These are phyloP conservation scores for Gopherus evgoodei DNA, from an alignment of 2,113 vertebrate genomes.

Conservation along the genomic window DNA sequence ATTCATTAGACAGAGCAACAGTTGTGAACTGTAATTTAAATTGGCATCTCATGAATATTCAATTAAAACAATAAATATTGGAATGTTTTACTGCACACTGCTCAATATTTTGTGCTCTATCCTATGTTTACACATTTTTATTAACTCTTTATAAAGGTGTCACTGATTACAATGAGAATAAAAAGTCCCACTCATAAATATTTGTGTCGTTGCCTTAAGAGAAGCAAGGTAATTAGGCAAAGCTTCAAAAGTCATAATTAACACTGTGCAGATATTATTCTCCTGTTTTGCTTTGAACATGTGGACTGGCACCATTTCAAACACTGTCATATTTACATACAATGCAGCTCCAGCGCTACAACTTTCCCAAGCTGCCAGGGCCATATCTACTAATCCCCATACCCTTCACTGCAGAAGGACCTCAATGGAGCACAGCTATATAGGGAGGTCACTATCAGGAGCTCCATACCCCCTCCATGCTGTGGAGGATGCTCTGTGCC, in stretches of 20 bases:
- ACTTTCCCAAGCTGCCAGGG: not conserved
- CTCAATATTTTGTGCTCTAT: constrained; percentile 79
- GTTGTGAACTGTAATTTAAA: constrained; percentile 89
- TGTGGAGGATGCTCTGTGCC: not conserved
- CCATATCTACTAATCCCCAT: not conserved
- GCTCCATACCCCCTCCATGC: not conserved
- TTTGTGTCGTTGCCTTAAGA: constrained; percentile 62
- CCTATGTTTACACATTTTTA: constrained; percentile 82
- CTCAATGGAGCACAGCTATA: not conserved
- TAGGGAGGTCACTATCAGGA: not conserved
- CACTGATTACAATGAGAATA: constrained; percentile 70
- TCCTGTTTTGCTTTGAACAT: not conserved
- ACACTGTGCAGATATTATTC: not conserved
- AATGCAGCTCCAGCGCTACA: not conserved
- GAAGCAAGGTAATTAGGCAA: constrained; percentile 71
- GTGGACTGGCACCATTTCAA: not conserved
- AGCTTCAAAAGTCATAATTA: constrained; percentile 72
- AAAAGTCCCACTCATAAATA: constrained; percentile 72
- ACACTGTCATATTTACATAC: not conserved
- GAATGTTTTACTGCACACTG: constrained; percentile 78
- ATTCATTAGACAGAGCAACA: constrained; percentile 86
- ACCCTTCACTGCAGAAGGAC: not conserved
- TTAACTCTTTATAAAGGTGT: constrained; percentile 81
- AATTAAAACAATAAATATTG: constrained; percentile 83
- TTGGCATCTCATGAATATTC: constrained; percentile 87